A percentile compares a stretch with the other conserved stretches of the same genome.
Evolutionary conservation across 2,888 invertebrate genomes (phyloP).

Genomic region (Xanthostigma xanthostigma): DNA sequence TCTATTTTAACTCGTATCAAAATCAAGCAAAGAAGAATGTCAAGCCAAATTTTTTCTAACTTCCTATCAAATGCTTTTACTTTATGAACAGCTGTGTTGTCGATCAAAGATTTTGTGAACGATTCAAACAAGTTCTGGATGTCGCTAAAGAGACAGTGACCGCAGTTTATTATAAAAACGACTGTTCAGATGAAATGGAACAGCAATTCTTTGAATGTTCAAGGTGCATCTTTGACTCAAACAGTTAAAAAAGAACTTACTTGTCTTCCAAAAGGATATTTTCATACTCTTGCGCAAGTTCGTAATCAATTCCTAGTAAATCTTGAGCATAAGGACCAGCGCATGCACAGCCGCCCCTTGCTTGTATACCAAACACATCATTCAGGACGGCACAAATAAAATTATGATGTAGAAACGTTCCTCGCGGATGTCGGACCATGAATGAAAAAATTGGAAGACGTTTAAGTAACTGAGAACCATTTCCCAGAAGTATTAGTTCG

Average conservation of each 20-base stretch:
- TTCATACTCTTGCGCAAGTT: constrained; percentile 61
- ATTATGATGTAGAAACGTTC: constrained; percentile 80
- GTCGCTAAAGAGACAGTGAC: no score
- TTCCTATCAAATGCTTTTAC: no score
- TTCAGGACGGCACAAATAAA: constrained; percentile 73
- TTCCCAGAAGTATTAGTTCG: constrained; percentile 64
- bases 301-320: constrained; percentile 66
- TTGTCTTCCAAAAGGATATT: constrained; percentile 46
- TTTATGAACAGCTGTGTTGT: no score
- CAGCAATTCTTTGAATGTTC: no score
- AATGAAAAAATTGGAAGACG: constrained; percentile 74
- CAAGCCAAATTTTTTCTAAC: no score
- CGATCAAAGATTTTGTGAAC: no score
- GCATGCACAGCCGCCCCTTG: constrained; percentile 64
- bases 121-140: no score
- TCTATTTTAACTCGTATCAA: no score
- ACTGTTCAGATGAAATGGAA: no score
- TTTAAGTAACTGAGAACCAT: constrained; percentile 45
- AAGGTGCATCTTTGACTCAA: no score
- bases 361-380: constrained; percentile 84
- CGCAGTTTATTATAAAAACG: no score
- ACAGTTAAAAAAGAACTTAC: constrained; percentile 20
- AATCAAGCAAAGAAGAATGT: no score
- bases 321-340: constrained; percentile 76
- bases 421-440: constrained; percentile 65